These are phyloP conservation scores for Propithecus deckenii DNA, from an alignment of 2,797 vertebrate genomes.

Conservation along the genomic window DNA sequence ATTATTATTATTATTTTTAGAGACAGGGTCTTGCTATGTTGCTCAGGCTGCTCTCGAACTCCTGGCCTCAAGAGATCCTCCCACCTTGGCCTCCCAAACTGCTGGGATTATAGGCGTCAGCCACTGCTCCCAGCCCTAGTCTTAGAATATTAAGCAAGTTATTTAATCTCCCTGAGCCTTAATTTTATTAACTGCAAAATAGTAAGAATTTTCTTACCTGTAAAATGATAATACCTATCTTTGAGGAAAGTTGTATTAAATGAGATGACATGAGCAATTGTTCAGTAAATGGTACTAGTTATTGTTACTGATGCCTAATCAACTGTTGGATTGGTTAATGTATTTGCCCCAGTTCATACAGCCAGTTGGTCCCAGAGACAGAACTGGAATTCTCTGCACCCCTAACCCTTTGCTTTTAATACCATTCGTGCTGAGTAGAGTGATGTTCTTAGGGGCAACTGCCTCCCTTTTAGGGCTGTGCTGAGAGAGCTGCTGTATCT, in stretches of 20 bases:
- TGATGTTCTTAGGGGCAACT: neutral
- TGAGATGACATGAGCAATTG: neutral
- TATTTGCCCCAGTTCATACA: neutral
- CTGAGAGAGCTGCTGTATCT: neutral
- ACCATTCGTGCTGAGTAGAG: no score
- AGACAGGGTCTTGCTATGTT: neutral
- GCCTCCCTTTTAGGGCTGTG: neutral
- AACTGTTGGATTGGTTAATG: neutral
- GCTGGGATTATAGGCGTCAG: neutral
- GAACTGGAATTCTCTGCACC: neutral
- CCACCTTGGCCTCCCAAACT: neutral
- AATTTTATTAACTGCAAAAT: conserved; percentile 5
- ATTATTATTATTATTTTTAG: neutral
- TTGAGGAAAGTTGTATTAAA: neutral
- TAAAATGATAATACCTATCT: neutral
- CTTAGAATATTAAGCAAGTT: neutral
- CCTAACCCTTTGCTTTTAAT: neutral
- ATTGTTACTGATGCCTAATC: neutral
- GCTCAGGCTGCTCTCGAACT: neutral
- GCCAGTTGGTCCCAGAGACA: neutral
- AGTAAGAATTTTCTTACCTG: neutral
- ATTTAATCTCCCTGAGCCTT: neutral
- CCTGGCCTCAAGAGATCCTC: neutral
- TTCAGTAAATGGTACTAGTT: neutral
- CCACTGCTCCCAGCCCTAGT: neutral